Base-by-base conservation (phyloP, 1,140 invertebrate species). In the Oreohelix idahoensis region DNA sequence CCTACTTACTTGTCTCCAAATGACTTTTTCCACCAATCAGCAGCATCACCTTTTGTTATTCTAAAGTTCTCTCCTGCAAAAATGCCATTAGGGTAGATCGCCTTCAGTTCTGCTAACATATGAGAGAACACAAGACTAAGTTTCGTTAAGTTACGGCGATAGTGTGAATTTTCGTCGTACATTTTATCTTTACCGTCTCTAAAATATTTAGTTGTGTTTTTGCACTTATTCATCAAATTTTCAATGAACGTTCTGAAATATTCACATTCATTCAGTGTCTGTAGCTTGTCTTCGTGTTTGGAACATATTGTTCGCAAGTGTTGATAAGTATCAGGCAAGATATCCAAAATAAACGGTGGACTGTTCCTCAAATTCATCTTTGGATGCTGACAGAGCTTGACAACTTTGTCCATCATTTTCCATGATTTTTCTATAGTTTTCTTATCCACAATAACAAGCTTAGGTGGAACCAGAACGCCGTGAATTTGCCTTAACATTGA, bases 331-430 rank as follows among this genome's bases (percentile, higher is more conserved):
- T 99, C 98, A 71, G 98, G 98, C 87, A 99, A 93, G 93, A 99
- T 99, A 93, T 99, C 99, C 88, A 99, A 93, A 91, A 99, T 99
- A 93, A 99, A 99, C 42, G 99, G 99, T 36, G 99, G 99, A 87
- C 97, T 99, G 93, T 99, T 99, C 94, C 99, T 99, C 86, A 99
- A 94, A 93, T 99, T 99, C 97, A 99, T 98, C 91, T 97, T 96
- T 77, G 97, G 97, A 93, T 99, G 98, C 93, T 99, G 98, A 94
- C 98, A 99, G 86, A 98, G 93, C 94, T 99, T 99, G 39, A 99
- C 98, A 84, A 93, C 93, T 94, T 99, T 99, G 94, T 99, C 98
- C 98, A 99, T 99, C 77, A 99, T 93, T 92, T 99, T 99, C 97
- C 97, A 99, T 89, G 98, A 91, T 86, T 92, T 92, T 92, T 99